Conservation (phyloP, 2,888 invertebrate species). For the Seladonia tumulorum region DNA sequence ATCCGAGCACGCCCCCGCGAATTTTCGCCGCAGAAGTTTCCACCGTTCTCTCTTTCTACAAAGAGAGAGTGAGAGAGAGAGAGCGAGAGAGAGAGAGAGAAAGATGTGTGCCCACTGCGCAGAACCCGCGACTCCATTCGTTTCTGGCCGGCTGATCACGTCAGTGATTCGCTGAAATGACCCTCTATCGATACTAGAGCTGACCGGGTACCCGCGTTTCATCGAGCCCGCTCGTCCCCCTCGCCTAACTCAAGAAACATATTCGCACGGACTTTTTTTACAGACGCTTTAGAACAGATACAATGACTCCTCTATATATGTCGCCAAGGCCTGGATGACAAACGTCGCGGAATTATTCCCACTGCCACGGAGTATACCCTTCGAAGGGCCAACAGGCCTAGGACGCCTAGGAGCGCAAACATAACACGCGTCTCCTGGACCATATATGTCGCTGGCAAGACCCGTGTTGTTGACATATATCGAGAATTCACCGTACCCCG, state of each 20-base stretch:
- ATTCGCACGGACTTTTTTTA: neutral
- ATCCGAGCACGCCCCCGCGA: conserved; percentile 15
- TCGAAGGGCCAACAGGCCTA: no score
- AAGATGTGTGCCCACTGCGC: conserved; percentile 24
- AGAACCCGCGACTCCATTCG: conserved; percentile 18
- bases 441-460: no score
- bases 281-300: neutral
- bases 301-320: no score
- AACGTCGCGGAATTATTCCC: no score
- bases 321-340: no score
- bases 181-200: conserved; percentile 10
- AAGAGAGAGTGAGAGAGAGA: neutral
- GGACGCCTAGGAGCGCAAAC: no score
- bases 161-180: conserved; percentile 19
- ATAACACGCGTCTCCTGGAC: no score
- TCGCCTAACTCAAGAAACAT: neutral
- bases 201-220: conserved; percentile 13
- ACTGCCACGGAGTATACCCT: no score
- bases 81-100: no score
- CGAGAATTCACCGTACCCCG: neutral
- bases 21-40: conserved; percentile 46
- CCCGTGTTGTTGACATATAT: no score
- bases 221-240: neutral
- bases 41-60: neutral
- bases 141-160: neutral